Conservation (phyloP, 1,140 invertebrate species). For the Phthorimaea operculella region DNA sequence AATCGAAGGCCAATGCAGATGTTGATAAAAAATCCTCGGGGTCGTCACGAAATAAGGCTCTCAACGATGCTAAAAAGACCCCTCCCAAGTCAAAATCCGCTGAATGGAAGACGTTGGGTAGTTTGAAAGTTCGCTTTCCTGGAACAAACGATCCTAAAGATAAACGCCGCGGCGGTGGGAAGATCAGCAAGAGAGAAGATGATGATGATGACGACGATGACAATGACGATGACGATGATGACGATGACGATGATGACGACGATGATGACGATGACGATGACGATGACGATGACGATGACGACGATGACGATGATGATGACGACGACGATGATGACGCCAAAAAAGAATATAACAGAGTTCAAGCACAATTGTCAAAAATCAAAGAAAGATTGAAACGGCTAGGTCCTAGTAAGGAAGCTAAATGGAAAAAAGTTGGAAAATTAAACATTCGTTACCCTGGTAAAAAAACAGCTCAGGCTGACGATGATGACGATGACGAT, state of each 20-base stretch:
- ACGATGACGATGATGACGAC: conserved; percentile 59
- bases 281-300: conserved; percentile 62
- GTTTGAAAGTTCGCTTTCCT: conserved; percentile 29
- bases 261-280: conserved; percentile 50
- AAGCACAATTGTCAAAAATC: neutral
- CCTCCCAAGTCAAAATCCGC: conserved; percentile 22
- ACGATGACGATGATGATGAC: conserved; percentile 62
- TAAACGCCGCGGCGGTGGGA: neutral
- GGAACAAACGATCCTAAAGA: conserved; percentile 2
- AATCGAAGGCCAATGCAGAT: conserved; percentile 64
- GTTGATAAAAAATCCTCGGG: conserved; percentile 47
- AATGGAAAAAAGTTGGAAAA: conserved; percentile 19
- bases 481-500: conserved; percentile 58
- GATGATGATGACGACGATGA: conserved; percentile 56
- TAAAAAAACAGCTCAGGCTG: conserved; percentile 47
- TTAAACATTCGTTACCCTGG: conserved; percentile 33
- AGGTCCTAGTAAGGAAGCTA: conserved; percentile 1
- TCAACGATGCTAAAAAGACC: conserved; percentile 9
- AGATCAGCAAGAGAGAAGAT: conserved; percentile 50
- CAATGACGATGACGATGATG: conserved; percentile 46
- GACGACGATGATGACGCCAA: conserved; percentile 63
- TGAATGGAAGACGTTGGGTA: conserved; percentile 32
- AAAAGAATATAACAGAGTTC: conserved; percentile 33
- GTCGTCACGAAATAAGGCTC: conserved; percentile 21
- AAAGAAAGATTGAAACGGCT: neutral